These are phyloP conservation scores for Chaetodon trifascialis DNA, from an alignment of 2,113 vertebrate genomes.

Conservation along the genomic window DNA sequence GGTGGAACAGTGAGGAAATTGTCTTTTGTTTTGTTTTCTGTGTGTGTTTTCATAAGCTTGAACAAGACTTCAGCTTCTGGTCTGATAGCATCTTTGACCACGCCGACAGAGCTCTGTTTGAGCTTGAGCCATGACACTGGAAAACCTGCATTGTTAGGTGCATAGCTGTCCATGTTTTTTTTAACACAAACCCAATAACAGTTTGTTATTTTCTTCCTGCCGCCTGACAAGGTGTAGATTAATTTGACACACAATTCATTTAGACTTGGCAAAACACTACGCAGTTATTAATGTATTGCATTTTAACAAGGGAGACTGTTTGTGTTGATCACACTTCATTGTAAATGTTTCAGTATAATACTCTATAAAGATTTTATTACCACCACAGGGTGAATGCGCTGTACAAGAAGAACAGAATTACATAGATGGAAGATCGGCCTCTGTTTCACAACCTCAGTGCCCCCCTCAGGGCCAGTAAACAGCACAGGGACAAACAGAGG, in stretches of 20 bases:
- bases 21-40: neutral
- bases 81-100: neutral
- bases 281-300: slow-evolving; percentile 50
- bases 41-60: neutral
- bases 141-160: neutral
- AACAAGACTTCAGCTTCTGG: neutral
- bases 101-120: neutral
- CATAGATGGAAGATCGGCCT: slow-evolving; percentile 14
- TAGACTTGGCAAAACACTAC: slow-evolving; percentile 52
- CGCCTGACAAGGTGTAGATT: slow-evolving; percentile 39
- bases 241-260: slow-evolving; percentile 65
- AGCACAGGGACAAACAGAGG: neutral
- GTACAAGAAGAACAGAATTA: slow-evolving; percentile 31
- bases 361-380: slow-evolving; percentile 67
- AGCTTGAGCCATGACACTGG: neutral
- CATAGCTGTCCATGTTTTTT: neutral
- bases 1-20: neutral
- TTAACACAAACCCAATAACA: slow-evolving; percentile 14
- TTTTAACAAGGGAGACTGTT: slow-evolving; percentile 60
- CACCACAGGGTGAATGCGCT: slow-evolving; percentile 25
- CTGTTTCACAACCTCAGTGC: slow-evolving; percentile 25
- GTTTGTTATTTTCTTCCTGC: slow-evolving; percentile 21
- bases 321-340: slow-evolving; percentile 52
- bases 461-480: neutral
- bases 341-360: slow-evolving; percentile 69